Base-by-base conservation (phyloP, 2,888 invertebrate genomes). In the Nematopogon swammerdamellus region DNA sequence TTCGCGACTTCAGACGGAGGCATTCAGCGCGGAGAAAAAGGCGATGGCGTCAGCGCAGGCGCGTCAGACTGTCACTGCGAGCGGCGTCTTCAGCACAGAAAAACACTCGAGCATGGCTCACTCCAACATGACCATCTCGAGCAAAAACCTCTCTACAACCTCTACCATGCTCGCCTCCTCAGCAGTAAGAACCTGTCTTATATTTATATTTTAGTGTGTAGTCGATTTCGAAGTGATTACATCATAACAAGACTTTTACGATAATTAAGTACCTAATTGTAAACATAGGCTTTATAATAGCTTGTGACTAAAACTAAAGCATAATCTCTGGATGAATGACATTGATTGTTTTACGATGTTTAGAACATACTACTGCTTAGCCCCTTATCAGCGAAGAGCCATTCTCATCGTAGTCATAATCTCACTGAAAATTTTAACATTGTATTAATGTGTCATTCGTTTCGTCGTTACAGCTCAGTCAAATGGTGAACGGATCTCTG, bases 1-100 rank as follows among this genome's bases (percentile, higher is more conserved):
- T 64, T 89, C 92, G 77, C 89, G 91, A 70, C 81, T 95, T 50
- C 91, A 91, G 57, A 91, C 92, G 47, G 92, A 92, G 61, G 88
- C 88, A 43, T 94, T 92, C 71, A 92, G 90, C 60, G 88, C 91
- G 11, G 92, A 94, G 73, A 90, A 93, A 64, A 85, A 85, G 59
- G 83, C 83, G 47, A 85, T 86, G 66, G 85, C 88, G 49, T 87
- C 89, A 54, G 82, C 84, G 55, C 90, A 92, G 62, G 90, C 92
- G 57, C 82, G 89, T 44, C 91, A 90, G 67, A 91, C 89, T 2
- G 87, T 91, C 59, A 91, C 91, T 3, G 85, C 91, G 18, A 85
- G 86, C 52, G 91, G 91, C 19, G 87, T 91, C 63, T 89, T 86
- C 63, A 92, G 91, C 65, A 86, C 87, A 58, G 89, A 89, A 61